Evolutionary conservation across 2,113 vertebrate genomes (phyloP), one percentile per base, ranked within the genome.

Genomic region (Calonectris borealis): DNA sequence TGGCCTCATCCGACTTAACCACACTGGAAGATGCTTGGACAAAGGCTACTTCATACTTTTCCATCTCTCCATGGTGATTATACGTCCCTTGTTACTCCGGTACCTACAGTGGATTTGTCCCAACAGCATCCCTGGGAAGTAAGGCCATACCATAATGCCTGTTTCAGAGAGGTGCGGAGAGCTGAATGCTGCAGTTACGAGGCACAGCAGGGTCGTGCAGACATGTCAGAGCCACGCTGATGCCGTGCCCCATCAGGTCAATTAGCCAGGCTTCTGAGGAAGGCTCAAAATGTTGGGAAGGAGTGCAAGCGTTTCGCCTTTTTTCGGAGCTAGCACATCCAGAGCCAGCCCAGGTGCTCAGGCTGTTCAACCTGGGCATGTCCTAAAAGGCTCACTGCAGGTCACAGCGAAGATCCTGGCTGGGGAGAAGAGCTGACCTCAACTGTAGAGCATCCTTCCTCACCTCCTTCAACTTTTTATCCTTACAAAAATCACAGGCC

Each of bases 21-120:
- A 66, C 93, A 48, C 58, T 94, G 82, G 91, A 96, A 91, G 96
- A 95, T 90, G 71, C 93, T 73, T 62, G 38, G 91, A 95, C 91
- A 97, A 97, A 94, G 87, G 75, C 51, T 83, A 40, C 48, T 97
- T 97, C 97, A 96, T 93, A 66, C 66, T 91, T 80, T 54, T 72
- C 81, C 91, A 66, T 88, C 70, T 55, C 13, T 51, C 86, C 70
- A 22, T 32, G 49, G 86, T 61, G 81, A 78, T 91, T 95, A 82
- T 57, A 76, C 0, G 0, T 76, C 94, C 82, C 91, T 57, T 65
- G 84, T 82, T 83, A n/a, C 69, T 61, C 57, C 2, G 4, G 26
- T 76, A 54, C 79, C 93, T 61, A 13, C 90, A 86, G 77, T 15
- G 44, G 52, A 66, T 94, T 90, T 76, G 54, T 82, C 88, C 77